These are phyloP conservation scores for Myathropa florea DNA, from an alignment of 2,888 invertebrate species.

Conservation along the genomic window DNA sequence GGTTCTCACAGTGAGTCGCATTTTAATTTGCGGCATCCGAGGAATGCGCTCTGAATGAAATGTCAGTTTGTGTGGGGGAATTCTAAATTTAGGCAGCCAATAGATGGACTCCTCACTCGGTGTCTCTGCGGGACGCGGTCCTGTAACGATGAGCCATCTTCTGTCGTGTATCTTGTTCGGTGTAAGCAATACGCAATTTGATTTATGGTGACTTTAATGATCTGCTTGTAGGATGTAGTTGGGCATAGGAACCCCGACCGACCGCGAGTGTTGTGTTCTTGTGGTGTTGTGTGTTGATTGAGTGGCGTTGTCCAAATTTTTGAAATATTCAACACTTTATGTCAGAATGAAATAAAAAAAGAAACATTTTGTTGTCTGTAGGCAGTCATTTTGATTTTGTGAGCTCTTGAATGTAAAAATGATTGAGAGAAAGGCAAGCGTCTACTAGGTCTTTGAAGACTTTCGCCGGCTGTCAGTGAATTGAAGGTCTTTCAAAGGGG, in stretches of 20 bases:
- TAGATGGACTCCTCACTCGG: neutral
- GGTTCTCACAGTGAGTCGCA: slow-evolving; percentile 4
- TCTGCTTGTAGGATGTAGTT: neutral
- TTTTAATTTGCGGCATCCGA: slow-evolving; percentile 7
- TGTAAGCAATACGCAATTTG: neutral
- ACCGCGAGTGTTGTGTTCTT: neutral
- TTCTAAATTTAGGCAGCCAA: slow-evolving; percentile 13
- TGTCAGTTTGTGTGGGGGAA: neutral
- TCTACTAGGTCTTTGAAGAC: neutral
- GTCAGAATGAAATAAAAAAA: slow-evolving; percentile 5
- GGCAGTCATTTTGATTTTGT: neutral
- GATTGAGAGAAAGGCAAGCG: neutral
- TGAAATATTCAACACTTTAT: slow-evolving; percentile 25
- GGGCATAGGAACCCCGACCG: neutral
- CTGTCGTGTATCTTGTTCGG: neutral
- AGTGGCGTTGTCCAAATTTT: slow-evolving; percentile 14
- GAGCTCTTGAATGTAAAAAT: neutral
- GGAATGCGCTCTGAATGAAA: slow-evolving; percentile 26
- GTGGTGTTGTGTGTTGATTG: neutral
- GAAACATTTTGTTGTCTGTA: neutral
- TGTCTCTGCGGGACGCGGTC: neutral
- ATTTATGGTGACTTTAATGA: slow-evolving; percentile 32
- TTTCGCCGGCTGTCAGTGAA: neutral
- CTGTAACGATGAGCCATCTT: neutral
- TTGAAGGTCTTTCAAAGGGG: neutral